These are phyloP conservation scores for Pseudopodoces humilis DNA, from an alignment of 2,113 vertebrate species.

Conservation along the genomic window DNA sequence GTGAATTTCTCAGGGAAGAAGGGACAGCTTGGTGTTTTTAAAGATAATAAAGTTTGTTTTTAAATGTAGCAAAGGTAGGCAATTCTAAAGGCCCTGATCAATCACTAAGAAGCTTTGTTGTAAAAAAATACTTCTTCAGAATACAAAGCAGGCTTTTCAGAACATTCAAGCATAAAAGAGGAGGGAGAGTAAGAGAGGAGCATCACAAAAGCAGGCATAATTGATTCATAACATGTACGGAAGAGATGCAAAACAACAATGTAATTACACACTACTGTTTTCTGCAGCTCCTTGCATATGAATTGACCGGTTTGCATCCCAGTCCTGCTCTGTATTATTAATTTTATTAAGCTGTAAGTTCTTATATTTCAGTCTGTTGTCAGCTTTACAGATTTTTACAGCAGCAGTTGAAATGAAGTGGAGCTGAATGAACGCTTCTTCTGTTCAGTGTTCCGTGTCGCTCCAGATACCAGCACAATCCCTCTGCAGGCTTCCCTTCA, in stretches of 20 bases:
- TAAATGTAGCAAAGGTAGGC: constrained; percentile 62
- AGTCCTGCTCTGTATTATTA: constrained; percentile 44
- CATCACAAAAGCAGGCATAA: constrained; percentile 66
- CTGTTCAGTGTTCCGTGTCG: not conserved
- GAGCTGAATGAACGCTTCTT: constrained; percentile 49
- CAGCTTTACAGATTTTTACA: constrained; percentile 46
- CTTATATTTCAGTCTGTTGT: constrained; percentile 52
- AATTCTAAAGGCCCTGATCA: constrained; percentile 64
- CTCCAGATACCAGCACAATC: not conserved
- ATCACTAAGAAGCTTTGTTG: constrained; percentile 69
- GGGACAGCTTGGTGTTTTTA: constrained; percentile 50
- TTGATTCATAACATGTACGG: constrained; percentile 62
- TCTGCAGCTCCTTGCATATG: constrained; percentile 17
- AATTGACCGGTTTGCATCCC: constrained; percentile 39
- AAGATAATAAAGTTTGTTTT: constrained; percentile 59
- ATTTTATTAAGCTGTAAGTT: constrained; percentile 52
- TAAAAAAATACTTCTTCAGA: constrained; percentile 67
- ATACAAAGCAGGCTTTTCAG: constrained; percentile 66
- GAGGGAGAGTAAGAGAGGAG: constrained; percentile 31
- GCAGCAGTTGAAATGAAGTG: not conserved
- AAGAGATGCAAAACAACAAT: constrained; percentile 59
- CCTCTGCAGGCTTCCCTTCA: not conserved
- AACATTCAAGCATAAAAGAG: constrained; percentile 54
- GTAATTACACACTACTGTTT: constrained; percentile 36
- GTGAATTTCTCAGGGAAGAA: constrained; percentile 13